Evolutionary conservation across 2,888 invertebrate species (phyloP).

Genomic region (Caenorhabditis panamensis): DNA sequence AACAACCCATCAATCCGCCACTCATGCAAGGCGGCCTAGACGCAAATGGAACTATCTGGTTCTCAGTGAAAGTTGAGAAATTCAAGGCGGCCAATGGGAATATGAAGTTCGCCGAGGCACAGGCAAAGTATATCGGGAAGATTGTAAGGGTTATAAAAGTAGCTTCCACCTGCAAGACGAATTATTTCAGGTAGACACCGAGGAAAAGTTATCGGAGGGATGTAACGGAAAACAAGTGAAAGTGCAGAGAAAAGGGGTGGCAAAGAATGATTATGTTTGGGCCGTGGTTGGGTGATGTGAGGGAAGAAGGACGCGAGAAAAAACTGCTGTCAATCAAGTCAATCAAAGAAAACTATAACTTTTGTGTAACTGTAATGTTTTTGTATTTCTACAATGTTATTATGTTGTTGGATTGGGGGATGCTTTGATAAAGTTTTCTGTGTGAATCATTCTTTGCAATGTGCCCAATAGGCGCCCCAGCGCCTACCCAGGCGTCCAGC

Average conservation of each 20-base stretch:
- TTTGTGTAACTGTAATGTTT: not conserved
- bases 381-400: no score
- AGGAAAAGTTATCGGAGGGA: not conserved
- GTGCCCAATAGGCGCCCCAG: no score
- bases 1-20: not conserved
- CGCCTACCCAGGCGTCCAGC: no score
- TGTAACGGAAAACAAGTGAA: constrained; percentile 29
- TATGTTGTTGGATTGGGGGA: no score
- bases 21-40: constrained; percentile 17
- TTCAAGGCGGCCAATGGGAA: constrained; percentile 17
- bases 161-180: not conserved
- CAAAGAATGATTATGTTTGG: constrained; percentile 27
- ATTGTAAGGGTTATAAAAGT: constrained; percentile 12
- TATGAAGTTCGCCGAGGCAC: not conserved
- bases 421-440: no score
- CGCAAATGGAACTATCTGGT: not conserved
- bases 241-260: constrained; percentile 25
- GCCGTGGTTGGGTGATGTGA: constrained; percentile 11
- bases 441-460: no score
- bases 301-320: not conserved
- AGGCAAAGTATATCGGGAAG: constrained; percentile 21
- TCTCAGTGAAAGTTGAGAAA: constrained; percentile 27
- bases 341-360: not conserved
- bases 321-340: not conserved
- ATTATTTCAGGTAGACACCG: constrained; percentile 28